Evolutionary conservation across 2,888 invertebrate genomes (phyloP), one percentile per base, ranked within the genome.

Genomic region (Pristionchus exspectatus): DNA sequence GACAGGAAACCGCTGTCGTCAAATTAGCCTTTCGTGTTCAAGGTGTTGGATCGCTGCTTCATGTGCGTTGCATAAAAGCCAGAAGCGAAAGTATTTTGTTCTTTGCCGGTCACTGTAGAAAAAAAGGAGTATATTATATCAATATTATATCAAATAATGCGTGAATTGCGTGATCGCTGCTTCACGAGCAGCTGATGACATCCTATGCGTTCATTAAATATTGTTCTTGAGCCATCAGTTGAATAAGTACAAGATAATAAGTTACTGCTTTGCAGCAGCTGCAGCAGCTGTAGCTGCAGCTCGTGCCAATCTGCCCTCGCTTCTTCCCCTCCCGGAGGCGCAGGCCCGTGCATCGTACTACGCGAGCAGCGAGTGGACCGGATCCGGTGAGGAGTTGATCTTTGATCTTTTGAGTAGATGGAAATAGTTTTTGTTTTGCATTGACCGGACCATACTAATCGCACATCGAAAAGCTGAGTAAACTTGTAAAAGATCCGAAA

Each of bases 321-420:
- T 85, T 30, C 30, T 85, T 4, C 84, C 84, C 10, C 33, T 59
- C 2, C 84, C 84, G 24, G 2, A 5, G 14, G n/a, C 24, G 18
- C 50, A 54, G 81, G n/a, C 24, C 9, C 50, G 27, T 3, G 5
- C 56, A 10, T 21, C 44, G 16, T 83, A 56, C 83, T 83, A 50
- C 7, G 14, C 83, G 27, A 85, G 84, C 59, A 59, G 59, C 50
- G 84, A 59, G 5, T 83, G 83, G 83, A 83, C 83, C 30, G 83
- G 83, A 83, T 33, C 30, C 2, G 83, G 83, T 83, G 30, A 83
- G 30, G 50, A 18, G 7, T 16, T 77, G 77, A 30, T 77, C 77
- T 44, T 38, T 77, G 77, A 77, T 77, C 10, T 77, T 77, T 38
- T 72, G 14, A 7, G 1, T 50, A 16, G 7, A 33, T 14, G 30